These are phyloP conservation scores for Dromaius novaehollandiae DNA, from an alignment of 2,113 vertebrate species.

Conservation along the genomic window DNA sequence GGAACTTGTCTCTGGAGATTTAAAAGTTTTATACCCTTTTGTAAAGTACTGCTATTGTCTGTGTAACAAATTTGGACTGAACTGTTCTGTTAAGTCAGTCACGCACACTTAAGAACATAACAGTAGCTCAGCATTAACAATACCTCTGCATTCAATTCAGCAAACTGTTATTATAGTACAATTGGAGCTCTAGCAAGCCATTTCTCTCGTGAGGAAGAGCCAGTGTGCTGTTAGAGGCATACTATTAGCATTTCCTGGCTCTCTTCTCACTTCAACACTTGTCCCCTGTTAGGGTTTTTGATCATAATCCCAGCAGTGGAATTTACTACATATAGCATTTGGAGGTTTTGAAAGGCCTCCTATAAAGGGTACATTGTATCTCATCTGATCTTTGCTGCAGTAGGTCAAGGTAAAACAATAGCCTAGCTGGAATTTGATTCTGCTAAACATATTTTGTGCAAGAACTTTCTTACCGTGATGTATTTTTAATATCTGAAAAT, in stretches of 20 bases:
- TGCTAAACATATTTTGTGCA: neutral
- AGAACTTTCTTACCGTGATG: neutral
- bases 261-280: neutral
- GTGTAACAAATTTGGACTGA: constrained; percentile 8
- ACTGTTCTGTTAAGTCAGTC: constrained; percentile 11
- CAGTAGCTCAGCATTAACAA: neutral
- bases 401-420: neutral
- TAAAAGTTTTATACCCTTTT: constrained; percentile 13
- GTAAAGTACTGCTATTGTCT: constrained; percentile 27
- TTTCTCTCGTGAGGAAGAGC: constrained; percentile 32
- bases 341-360: neutral
- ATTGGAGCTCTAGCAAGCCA: neutral
- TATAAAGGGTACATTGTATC: neutral
- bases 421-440: neutral
- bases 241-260: constrained; percentile 21
- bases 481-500: neutral
- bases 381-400: neutral
- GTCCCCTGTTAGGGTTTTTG: neutral
- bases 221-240: neutral
- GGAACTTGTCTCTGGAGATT: neutral
- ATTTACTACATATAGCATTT: neutral
- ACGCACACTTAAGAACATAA: constrained; percentile 10
- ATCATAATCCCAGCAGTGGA: neutral
- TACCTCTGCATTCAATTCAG: constrained; percentile 5
- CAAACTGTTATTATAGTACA: constrained; percentile 4